Evolutionary conservation across 2,888 invertebrate genomes (phyloP).

Genomic region (Tetragnatha montana): DNA sequence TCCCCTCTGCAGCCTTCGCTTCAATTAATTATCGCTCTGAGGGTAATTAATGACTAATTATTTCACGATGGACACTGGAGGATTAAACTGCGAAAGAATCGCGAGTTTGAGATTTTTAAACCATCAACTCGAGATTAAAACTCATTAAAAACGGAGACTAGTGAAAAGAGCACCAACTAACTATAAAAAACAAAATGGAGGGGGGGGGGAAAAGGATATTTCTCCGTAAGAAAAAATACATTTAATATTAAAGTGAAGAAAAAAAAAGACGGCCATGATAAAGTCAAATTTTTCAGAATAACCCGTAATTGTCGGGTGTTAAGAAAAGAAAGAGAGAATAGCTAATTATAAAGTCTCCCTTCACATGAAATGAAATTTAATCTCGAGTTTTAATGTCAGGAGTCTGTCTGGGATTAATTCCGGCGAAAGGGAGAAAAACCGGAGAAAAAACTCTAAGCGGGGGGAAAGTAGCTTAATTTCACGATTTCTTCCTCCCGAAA

Average conservation of each 20-base stretch:
- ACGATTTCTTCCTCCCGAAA: background rate
- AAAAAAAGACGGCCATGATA: conserved; percentile 27
- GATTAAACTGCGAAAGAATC: conserved; percentile 52
- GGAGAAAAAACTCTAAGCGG: background rate
- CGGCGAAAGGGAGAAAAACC: conserved; percentile 47
- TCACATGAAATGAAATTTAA: conserved; percentile 69
- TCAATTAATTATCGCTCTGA: conserved; percentile 59
- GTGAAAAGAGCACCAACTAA: conserved; percentile 13
- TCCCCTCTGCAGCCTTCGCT: conserved; percentile 27
- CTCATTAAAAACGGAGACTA: conserved; percentile 36
- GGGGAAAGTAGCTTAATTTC: conserved; percentile 34
- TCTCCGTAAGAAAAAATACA: conserved; percentile 1
- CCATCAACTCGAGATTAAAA: conserved; percentile 56
- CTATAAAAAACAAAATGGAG: conserved; percentile 9
- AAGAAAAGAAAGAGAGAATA: conserved; percentile 44
- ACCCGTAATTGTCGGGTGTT: conserved; percentile 63
- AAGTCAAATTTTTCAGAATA: conserved; percentile 43
- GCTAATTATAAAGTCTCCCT: conserved; percentile 63
- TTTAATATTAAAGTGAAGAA: conserved; percentile 45
- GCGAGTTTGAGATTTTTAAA: conserved; percentile 44
- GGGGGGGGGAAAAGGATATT: conserved; percentile 15
- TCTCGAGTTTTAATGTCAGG: conserved; percentile 70
- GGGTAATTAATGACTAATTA: conserved; percentile 69
- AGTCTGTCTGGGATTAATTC: conserved; percentile 63
- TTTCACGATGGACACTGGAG: conserved; percentile 52